Conservation (phyloP, 2,113 vertebrate species). For the Prinia subflava region DNA sequence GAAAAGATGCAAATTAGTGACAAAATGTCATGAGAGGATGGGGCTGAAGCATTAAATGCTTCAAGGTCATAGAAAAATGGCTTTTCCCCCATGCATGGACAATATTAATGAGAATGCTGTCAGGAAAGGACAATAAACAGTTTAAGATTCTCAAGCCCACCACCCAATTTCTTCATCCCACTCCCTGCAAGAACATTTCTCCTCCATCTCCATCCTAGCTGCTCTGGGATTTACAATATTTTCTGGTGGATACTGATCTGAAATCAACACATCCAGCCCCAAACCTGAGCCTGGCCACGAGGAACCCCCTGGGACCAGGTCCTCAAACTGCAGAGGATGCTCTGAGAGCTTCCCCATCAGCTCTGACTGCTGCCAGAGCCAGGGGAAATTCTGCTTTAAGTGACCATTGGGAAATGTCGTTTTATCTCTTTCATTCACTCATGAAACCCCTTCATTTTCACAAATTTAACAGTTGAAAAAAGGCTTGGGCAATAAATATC, state of each 20-base stretch:
- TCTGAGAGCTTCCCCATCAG: background rate
- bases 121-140: background rate
- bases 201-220: background rate
- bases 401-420: background rate
- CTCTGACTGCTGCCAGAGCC: background rate
- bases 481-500: background rate
- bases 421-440: background rate
- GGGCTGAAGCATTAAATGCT: background rate
- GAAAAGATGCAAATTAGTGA: background rate
- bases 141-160: background rate
- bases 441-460: background rate
- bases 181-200: background rate
- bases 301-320: background rate
- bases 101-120: background rate
- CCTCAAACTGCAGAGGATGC: rapidly evolving
- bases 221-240: background rate
- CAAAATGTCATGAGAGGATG: background rate
- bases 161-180: background rate
- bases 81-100: background rate
- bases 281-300: background rate
- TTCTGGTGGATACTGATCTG: background rate
- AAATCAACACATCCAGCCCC: background rate
- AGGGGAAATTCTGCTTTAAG: background rate
- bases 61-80: background rate
- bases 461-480: background rate